A percentile compares a stretch with the other conserved stretches of the same genome.
phyloP scores from a whole-genome alignment of 1,140 invertebrate genomes.

The Chelonus insularis region DNA sequence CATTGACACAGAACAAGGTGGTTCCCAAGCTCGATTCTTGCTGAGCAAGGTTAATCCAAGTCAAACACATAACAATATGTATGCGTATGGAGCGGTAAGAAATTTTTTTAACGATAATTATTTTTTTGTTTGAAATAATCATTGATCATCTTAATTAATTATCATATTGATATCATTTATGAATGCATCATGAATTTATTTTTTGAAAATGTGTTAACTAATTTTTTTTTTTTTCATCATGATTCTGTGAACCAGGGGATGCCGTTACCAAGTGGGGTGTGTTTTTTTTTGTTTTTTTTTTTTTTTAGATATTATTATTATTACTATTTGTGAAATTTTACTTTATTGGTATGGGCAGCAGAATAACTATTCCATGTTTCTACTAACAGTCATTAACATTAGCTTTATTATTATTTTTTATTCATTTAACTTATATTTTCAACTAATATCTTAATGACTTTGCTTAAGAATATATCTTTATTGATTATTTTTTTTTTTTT shows the following conservation, averaged over 20 bases:
- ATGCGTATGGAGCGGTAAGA: conserved; percentile 87
- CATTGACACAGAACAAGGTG: conserved; percentile 98
- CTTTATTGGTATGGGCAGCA: conserved; percentile 34
- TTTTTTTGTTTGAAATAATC: too few relatives aligned
- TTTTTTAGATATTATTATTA: too few relatives aligned
- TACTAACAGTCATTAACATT: too few relatives aligned
- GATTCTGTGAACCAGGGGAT: conserved; percentile 57
- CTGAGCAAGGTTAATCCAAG: conserved; percentile 99
- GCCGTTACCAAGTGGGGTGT: conserved; percentile 57
- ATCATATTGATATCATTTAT: conserved; percentile 26
- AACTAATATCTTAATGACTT: not conserved
- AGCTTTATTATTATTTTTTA: conserved; percentile 19
- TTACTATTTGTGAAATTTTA: conserved; percentile 22
- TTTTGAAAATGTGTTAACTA: conserved; percentile 56
- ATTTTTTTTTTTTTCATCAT: conserved; percentile 53
- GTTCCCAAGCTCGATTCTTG: conserved; percentile 96
- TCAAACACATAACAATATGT: conserved; percentile 99
- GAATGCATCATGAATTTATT: conserved; percentile 38
- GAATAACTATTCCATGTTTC: too few relatives aligned
- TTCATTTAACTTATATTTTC: not conserved
- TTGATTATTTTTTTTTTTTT: not conserved
- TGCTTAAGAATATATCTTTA: too few relatives aligned
- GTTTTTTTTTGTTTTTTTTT: conserved; percentile 43
- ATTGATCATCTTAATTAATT: not conserved
- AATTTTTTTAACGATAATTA: too few relatives aligned